Base-by-base conservation (phyloP, 2,888 invertebrate species). In the Crepidodera aurea region DNA sequence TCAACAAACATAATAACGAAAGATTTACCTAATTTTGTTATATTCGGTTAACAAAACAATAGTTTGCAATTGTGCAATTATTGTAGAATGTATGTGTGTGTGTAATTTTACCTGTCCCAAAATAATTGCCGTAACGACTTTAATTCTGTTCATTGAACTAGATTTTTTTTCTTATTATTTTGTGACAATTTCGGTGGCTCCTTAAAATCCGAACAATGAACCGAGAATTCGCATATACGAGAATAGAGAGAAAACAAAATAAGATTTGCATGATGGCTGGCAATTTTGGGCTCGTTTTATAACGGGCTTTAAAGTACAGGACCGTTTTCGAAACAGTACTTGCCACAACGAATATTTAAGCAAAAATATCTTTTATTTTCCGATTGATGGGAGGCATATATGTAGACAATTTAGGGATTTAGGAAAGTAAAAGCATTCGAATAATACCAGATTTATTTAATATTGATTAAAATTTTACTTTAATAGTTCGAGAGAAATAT, bases 141-240 rank as follows among this genome's bases (percentile, higher is more conserved):
- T 66, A 65, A 64, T 69, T 70, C 69, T 71, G 71, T 71, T 66
- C 71, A 68, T 69, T 71, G 71, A 71, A 71, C 71, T 71, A 71
- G 51, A 58, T 48, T 64, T 66, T 73, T 71, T 70, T 68, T 58
- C 40, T 37, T 70, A 68, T 71, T 69, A 69, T 72, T 72, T 72
- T 64, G 69, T 60, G 70, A 69, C 71, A 66, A 71, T 70, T 73
- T 70, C 64, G 67, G 70, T 67, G 65, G 63, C 65, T 62, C 62
- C 60, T 66, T 59, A 57, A 62, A 60, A 56, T 61, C 51, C 61
- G 62, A 65, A 65, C 65, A 65, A 65, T 65, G 65, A 65, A 65
- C 65, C 55, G 60, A 59, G 57, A 54, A 48, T 55, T 51, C 44
- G 51, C 44, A 34, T 51, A 53, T 57, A 57, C 50, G 54, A 60